Base-by-base conservation (phyloP, 2,888 invertebrate species). In the Lycaena phlaeas region DNA sequence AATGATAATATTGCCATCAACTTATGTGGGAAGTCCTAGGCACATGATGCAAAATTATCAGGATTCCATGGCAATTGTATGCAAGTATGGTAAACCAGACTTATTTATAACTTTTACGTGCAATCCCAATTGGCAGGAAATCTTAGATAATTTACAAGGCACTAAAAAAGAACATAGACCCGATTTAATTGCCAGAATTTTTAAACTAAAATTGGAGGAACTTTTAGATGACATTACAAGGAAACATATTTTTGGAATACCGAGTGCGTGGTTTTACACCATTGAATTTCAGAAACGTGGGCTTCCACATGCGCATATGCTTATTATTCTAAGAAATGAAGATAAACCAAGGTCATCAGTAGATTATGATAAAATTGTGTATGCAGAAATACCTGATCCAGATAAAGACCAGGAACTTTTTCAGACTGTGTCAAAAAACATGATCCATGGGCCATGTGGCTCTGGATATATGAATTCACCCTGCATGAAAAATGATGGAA, bases 61-160 rank as follows among this genome's bases (percentile, higher is more conserved):
- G 27, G 50, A 52, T n/a, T n/a, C n/a, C n/a, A n/a, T n/a, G n/a
- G n/a, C n/a, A n/a, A n/a, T n/a, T n/a, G n/a, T n/a, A n/a, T 22
- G 58, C 26, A 61, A 63, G 44, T 67, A 49, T 57, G 77, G 78
- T n/a, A 61, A 61, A 42, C 71, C 75, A 14, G 62, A 68, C 49
- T 49, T 70, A n/a, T 81, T 77, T 48, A 49, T 75, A 4, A 76
- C 74, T n/a, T 58, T 74, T 49, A 74, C 77, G 1, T 70, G 69
- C 44, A 75, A 75, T 53, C 70, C 68, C 2, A 61, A 59, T 39
- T 76, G 73, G 69, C 43, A 38, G 11, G 70, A 76, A 53, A 70
- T 76, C 10, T 36, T 28, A 15, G 56, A 61, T 38, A 59, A 63
- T 48, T 40, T 72, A 12, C 28, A 39, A 29, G 34, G 27, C 27